These are phyloP conservation scores for Kryptolebias ocellatus DNA, from an alignment of 2,797 vertebrate genomes.

Conservation along the genomic window DNA sequence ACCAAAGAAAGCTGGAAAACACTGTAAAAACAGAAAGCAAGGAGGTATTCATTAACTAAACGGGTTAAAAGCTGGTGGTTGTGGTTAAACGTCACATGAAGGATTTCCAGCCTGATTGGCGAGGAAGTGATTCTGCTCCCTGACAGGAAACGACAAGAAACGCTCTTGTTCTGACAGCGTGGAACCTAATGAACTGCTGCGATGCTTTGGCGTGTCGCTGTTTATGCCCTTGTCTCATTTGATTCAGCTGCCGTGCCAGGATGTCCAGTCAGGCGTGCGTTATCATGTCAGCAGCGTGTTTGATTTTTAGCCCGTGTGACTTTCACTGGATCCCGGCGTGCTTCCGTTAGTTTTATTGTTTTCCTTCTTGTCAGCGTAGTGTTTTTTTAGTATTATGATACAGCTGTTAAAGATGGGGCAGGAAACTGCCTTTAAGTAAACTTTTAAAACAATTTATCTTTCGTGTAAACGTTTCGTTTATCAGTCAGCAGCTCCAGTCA, in stretches of 20 bases:
- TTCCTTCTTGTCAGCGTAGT: background rate
- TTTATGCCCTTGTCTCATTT: conserved; percentile 56
- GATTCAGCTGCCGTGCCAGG: conserved; percentile 43
- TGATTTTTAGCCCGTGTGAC: conserved; percentile 19
- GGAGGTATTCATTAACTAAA: no score
- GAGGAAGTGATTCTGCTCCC: conserved; percentile 33
- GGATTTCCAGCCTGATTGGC: conserved; percentile 21
- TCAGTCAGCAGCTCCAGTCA: no score
- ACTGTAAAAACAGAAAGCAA: no score
- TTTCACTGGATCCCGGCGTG: conserved; percentile 26
- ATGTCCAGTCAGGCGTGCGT: conserved; percentile 47
- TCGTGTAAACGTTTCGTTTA: no score
- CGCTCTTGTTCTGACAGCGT: conserved; percentile 23
- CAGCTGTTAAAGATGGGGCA: no score
- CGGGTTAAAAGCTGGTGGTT: no score
- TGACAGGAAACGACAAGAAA: conserved; percentile 68
- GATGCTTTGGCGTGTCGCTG: conserved; percentile 31
- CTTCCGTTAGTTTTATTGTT: background rate
- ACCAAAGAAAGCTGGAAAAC: no score
- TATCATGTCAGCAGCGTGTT: conserved; percentile 43
- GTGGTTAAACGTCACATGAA: background rate
- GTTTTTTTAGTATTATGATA: background rate
- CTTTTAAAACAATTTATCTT: no score
- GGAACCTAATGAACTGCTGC: conserved; percentile 39
- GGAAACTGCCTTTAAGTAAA: no score